Percentiles rank a stretch among this genome's conserved stretches.
Conservation (phyloP, 53 echinoderm and acorn worm species). For the Glandiceps talaboti region DNA sequence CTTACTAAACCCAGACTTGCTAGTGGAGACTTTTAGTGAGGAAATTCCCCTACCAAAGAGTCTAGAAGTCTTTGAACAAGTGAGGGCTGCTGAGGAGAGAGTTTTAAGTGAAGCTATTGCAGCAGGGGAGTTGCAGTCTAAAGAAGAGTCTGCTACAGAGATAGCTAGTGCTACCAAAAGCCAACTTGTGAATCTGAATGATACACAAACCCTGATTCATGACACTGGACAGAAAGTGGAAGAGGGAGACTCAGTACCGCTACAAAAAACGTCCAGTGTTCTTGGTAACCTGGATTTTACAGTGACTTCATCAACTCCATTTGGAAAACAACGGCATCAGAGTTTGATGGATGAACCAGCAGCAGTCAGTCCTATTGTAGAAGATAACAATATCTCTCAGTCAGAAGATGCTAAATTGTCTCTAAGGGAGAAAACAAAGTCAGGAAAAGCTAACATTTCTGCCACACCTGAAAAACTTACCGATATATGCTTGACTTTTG, state of each 20-base stretch:
- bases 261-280: background rate
- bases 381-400: background rate
- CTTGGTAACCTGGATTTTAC: background rate
- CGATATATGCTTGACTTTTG: background rate
- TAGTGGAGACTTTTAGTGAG: background rate
- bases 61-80: background rate
- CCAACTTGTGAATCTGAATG: too few species aligned
- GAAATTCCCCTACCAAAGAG: background rate
- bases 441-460: background rate
- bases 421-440: background rate
- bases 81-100: background rate
- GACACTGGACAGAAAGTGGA: background rate
- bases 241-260: background rate
- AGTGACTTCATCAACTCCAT: background rate
- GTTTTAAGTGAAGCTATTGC: background rate
- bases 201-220: background rate
- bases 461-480: too few species aligned
- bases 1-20: too few species aligned
- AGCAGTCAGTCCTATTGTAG: background rate
- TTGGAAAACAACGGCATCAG: background rate
- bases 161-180: background rate
- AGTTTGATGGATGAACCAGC: background rate
- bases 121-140: background rate
- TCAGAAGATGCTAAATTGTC: background rate
- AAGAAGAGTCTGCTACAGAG: background rate